Evolutionary conservation across 1,140 invertebrate genomes (phyloP).

Genomic region (Acromyrmex heyeri): DNA sequence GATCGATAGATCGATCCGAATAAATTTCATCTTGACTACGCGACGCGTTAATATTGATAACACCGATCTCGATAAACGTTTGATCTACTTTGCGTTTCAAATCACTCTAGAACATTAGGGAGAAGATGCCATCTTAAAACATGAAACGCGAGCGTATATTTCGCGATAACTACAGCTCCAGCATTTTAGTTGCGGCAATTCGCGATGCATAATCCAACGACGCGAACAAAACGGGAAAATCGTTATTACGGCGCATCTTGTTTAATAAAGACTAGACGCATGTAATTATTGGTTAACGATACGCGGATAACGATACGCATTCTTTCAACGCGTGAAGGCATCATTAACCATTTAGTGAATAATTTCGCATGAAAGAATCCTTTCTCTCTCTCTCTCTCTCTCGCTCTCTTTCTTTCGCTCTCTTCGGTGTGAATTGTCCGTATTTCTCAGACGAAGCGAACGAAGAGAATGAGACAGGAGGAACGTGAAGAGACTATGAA

Average conservation of each 20-base stretch:
- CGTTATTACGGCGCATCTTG: background rate
- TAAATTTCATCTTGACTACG: conserved; percentile 34
- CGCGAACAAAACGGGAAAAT: background rate
- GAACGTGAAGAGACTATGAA: conserved; percentile 60
- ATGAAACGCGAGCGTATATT: background rate
- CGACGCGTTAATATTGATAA: conserved; percentile 59
- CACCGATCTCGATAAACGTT: conserved; percentile 45
- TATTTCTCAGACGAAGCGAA: conserved; percentile 5
- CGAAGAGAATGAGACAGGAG: conserved; percentile 28
- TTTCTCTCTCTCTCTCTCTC: background rate
- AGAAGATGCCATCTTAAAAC: background rate
- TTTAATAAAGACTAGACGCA: conserved; percentile 5
- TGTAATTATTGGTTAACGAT: background rate
- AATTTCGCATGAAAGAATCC: conserved; percentile 1
- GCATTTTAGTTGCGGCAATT: background rate
- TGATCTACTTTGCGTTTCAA: conserved; percentile 35
- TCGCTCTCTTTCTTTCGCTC: background rate
- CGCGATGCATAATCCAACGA: background rate
- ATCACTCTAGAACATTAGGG: conserved; percentile 1
- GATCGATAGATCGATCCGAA: conserved; percentile 50
- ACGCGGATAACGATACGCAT: background rate
- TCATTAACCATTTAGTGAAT: conserved; percentile 35
- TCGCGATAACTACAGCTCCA: background rate
- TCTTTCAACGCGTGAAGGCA: conserved; percentile 8
- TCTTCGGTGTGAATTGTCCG: conserved; percentile 15